Conservation (phyloP, 2,888 invertebrate genomes). For the Scaptomyza parva region DNA sequence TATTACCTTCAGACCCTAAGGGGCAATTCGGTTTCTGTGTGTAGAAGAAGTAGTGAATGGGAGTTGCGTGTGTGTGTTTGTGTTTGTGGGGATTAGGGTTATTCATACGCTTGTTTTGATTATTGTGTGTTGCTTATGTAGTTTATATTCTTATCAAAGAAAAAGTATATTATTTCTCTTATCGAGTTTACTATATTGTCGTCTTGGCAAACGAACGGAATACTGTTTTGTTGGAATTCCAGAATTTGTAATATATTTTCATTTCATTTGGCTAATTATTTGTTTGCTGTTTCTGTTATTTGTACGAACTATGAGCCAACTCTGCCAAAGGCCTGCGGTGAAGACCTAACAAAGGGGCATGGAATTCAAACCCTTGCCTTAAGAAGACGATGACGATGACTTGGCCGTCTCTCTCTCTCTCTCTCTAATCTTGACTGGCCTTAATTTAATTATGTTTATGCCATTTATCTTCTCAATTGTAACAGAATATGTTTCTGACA, state of each 20-base stretch:
- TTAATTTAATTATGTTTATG: constrained; percentile 25
- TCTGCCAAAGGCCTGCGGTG: neutral
- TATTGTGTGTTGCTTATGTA: constrained; percentile 57
- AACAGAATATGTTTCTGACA: constrained; percentile 21
- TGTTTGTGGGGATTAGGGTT: constrained; percentile 29
- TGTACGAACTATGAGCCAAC: neutral
- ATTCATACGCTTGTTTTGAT: constrained; percentile 51
- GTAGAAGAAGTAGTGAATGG: constrained; percentile 5
- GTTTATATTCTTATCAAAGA: constrained; percentile 9
- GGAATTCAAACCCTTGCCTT: neutral
- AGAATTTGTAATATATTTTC: neutral
- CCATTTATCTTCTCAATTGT: constrained; percentile 22
- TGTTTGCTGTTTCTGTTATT: neutral
- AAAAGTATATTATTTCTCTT: constrained; percentile 35
- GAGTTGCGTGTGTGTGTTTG: constrained; percentile 2
- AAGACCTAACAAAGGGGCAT: neutral
- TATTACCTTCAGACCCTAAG: constrained; percentile 44
- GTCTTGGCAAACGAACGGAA: neutral
- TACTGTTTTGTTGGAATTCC: neutral
- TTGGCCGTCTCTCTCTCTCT: neutral
- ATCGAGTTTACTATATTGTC: constrained; percentile 13
- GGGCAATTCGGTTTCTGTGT: constrained; percentile 24
- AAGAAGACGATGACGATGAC: neutral
- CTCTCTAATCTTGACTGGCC: neutral
- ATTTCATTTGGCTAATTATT: neutral